Base-by-base conservation (phyloP, 2,888 invertebrate species). In the Parnassius mnemosyne region DNA sequence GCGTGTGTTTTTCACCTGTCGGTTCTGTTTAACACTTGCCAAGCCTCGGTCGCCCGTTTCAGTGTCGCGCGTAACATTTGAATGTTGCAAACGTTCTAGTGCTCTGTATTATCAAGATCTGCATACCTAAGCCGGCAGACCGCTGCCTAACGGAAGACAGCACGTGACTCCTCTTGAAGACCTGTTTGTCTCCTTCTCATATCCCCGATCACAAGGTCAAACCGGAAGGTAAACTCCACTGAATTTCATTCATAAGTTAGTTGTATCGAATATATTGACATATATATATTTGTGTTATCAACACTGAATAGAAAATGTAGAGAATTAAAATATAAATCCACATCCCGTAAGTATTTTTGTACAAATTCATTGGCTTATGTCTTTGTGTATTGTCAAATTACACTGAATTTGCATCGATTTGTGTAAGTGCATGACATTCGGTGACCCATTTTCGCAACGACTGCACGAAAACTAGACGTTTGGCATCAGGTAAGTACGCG, bases 401-500 rank as follows among this genome's bases (percentile, higher is more conserved):
- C 71, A 68, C 70, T 76, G 74, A 75, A 79, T 80, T 81, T 83
- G 78, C 82, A 83, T 83, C 79, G 82, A 83, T 81, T 84, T 71
- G 74, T 81, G 78, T 78, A 76, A 78, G 79, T 85, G 84, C 81
- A 85, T 79, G 79, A 78, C 81, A 83, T 75, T 74, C 75, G 76
- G 81, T 89, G 89, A 88, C 89, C 89, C 81, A 89, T 87, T 89
- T 89, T 84, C 81, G 77, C 80, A 83, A 83, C 78, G 78, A 83
- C 80, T 76, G 80, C 80, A 82, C 82, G 79, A 81, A 78, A 83
- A 78, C 75, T 78, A 76, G 73, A 76, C 78, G 76, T 78, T 83
- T 83, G 81, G 81, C 83, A 85, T 78, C 80, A 81, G 77, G 76
- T 44, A 13, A 49, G 59, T 80, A 80, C 74, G 78, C 76, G 79